Evolutionary conservation across 2,888 invertebrate species (phyloP).

Genomic region (Platyscelio sp.): DNA sequence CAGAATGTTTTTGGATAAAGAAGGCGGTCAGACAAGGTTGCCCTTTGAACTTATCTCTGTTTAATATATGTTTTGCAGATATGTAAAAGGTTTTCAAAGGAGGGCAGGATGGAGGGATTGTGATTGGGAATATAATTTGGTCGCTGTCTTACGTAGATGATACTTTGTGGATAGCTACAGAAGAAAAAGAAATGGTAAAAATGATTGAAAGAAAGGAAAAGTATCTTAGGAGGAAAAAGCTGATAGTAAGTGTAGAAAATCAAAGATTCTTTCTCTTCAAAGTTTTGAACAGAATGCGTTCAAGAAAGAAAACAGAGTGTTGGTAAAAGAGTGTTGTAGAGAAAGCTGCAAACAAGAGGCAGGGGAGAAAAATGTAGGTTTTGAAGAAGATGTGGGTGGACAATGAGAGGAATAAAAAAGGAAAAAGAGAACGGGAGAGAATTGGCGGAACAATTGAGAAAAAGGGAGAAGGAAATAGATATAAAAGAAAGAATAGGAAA

Average conservation of each 20-base stretch:
- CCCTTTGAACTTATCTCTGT: too few relatives aligned
- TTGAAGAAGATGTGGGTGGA: background rate
- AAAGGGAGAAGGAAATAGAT: background rate
- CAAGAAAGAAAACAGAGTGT: background rate
- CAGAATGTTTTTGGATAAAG: too few relatives aligned
- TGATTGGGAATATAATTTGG: background rate
- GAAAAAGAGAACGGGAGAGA: background rate
- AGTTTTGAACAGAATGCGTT: constrained; percentile 2
- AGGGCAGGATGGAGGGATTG: background rate
- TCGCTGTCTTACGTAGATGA: background rate
- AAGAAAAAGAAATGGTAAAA: background rate
- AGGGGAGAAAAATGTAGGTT: background rate
- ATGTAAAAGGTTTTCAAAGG: background rate
- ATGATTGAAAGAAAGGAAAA: background rate
- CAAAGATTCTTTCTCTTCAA: too few relatives aligned
- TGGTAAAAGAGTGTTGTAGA: background rate
- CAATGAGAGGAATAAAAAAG: background rate
- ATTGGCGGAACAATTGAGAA: background rate
- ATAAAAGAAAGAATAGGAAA: constrained; percentile 7
- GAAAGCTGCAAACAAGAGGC: background rate
- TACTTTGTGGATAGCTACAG: background rate
- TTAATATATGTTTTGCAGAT: background rate
- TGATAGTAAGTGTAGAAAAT: background rate
- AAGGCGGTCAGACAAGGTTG: too few relatives aligned
- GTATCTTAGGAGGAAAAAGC: background rate